These are phyloP conservation scores for Xyliphius kryptos DNA, from an alignment of 2,113 vertebrate species.

Conservation along the genomic window DNA sequence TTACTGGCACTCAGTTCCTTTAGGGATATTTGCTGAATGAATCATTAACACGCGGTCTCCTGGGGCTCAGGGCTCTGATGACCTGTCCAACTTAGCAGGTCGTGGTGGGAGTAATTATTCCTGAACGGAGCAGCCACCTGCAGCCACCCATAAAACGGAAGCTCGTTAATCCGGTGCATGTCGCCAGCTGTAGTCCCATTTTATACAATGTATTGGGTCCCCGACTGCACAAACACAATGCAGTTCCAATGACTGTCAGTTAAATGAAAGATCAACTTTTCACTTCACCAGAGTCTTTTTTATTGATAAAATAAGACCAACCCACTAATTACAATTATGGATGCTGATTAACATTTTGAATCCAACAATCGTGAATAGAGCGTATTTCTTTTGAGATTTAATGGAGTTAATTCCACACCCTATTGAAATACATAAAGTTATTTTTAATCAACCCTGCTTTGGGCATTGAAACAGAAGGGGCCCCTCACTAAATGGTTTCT, in stretches of 20 bases:
- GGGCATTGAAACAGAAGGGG: too few species aligned
- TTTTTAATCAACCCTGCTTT: too few species aligned
- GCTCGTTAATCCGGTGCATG: neutral
- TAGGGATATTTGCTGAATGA: neutral
- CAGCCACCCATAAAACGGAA: neutral
- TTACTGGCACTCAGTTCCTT: neutral
- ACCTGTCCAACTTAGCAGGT: conserved; percentile 1
- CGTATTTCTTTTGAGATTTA: too few species aligned
- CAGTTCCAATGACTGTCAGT: too few species aligned
- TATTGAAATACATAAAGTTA: too few species aligned
- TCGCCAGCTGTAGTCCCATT: neutral
- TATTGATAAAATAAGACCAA: neutral
- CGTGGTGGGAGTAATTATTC: neutral
- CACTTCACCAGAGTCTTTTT: neutral
- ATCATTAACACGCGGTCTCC: neutral
- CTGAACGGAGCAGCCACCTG: conserved; percentile 8
- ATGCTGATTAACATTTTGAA: too few species aligned
- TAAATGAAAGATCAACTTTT: too few species aligned
- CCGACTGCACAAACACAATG: neutral
- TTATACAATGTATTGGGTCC: neutral
- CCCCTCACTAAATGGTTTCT: too few species aligned
- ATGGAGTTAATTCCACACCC: too few species aligned
- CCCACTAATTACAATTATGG: too few species aligned
- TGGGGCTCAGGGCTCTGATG: neutral
- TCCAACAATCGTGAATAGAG: too few species aligned